Conservation (phyloP, 37 sponge, comb jelly and placozoan genomes). For the Crambe crambe region DNA sequence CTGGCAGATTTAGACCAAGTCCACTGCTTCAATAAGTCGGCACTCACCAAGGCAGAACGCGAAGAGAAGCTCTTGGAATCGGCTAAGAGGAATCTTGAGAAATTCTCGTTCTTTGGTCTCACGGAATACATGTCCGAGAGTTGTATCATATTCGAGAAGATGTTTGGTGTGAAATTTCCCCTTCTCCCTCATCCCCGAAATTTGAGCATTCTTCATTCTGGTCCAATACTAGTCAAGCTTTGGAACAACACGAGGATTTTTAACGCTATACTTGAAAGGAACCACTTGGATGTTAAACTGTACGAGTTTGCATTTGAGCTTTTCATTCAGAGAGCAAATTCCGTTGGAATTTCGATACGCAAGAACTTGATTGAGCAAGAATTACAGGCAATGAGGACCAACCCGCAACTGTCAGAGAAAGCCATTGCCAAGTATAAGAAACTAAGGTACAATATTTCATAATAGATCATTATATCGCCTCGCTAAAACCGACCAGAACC, state of each 20-base stretch:
- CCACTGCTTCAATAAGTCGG: constrained; percentile 43
- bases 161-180: constrained; percentile 65
- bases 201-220: constrained; percentile 15
- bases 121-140: constrained; percentile 74
- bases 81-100: constrained; percentile 71
- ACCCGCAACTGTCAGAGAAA: neutral
- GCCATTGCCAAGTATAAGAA: neutral
- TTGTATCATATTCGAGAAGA: constrained; percentile 66
- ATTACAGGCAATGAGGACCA: neutral
- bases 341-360: constrained; percentile 10
- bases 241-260: constrained; percentile 28
- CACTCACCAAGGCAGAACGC: constrained; percentile 9
- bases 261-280: constrained; percentile 35
- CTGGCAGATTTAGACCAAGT: constrained; percentile 68
- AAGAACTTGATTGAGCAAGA: neutral
- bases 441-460: neutral
- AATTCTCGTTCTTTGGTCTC: constrained; percentile 76
- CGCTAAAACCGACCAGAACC: too few species aligned
- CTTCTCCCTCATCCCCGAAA: constrained; percentile 46
- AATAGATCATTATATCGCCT: too few species aligned
- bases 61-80: constrained; percentile 40
- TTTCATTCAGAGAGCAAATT: constrained; percentile 40
- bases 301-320: constrained; percentile 74
- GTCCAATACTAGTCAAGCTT: constrained; percentile 29
- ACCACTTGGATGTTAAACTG: constrained; percentile 78